Evolutionary conservation across 2,797 vertebrate genomes (phyloP).

Genomic region (Gallinago solitaria): DNA sequence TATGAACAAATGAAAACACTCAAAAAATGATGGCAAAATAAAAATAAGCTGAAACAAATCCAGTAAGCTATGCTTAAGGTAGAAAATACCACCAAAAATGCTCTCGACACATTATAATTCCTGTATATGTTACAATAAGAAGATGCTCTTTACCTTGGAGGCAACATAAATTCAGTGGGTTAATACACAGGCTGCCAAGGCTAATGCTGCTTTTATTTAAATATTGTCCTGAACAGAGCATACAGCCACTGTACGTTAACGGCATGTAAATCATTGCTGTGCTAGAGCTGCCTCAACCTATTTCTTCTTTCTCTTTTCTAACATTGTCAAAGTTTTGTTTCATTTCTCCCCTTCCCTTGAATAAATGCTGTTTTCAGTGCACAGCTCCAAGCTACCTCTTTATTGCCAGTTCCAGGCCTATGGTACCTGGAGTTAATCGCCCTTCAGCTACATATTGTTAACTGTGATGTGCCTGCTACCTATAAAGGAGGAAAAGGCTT

Average conservation of each 20-base stretch:
- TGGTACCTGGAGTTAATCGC: slow-evolving; percentile 68
- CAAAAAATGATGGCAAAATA: not conserved
- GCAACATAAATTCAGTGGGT: slow-evolving; percentile 56
- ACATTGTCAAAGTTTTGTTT: slow-evolving; percentile 67
- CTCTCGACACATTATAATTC: not conserved
- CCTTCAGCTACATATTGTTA: slow-evolving; percentile 70
- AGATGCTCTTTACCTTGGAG: slow-evolving; percentile 59
- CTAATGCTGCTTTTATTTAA: slow-evolving; percentile 59
- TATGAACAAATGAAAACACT: not conserved
- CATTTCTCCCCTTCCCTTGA: slow-evolving; percentile 46
- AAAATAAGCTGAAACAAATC: not conserved
- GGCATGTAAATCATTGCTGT: slow-evolving; percentile 51
- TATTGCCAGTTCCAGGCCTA: slow-evolving; percentile 63
- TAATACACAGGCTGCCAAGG: slow-evolving; percentile 44
- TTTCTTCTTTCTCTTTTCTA: slow-evolving; percentile 32
- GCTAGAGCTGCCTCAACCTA: slow-evolving; percentile 32
- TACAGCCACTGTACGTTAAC: not conserved
- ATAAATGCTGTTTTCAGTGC: slow-evolving; percentile 59
- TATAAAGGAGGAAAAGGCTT: slow-evolving; percentile 47
- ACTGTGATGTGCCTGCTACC: slow-evolving; percentile 53
- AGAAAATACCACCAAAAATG: not conserved
- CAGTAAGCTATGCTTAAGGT: not conserved
- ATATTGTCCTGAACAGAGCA: slow-evolving; percentile 48
- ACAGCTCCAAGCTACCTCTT: slow-evolving; percentile 65
- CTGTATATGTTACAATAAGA: slow-evolving; percentile 39